Base-by-base conservation (phyloP, 1,140 invertebrate species). In the Phenacoccus solenopsis region DNA sequence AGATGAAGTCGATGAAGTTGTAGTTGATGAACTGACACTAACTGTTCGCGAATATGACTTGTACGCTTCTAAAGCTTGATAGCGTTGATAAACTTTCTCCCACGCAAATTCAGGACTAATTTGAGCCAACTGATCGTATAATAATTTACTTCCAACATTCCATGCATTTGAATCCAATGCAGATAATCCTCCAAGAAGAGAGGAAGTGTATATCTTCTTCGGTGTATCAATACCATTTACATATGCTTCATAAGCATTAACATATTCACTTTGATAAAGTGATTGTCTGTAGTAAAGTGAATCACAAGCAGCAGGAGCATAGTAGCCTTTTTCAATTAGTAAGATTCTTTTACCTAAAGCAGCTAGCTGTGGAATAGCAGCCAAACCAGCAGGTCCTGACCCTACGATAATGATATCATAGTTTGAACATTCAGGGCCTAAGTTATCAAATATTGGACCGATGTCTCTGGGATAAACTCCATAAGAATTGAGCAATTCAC, bases 231-330 rank as follows among this genome's bases (percentile, higher is more conserved):
- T 7, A 5, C 59, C 59, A 25, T 24, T 24, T 3, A 64, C 25
- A 22, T 64, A 64, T 24, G 10, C 59, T 10, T 2, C 3, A 22
- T 16, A 64, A 27, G 59, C 12, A 1, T 24, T 64, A 20, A 64
- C 59, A 64, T 25, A 64, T 27, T 24, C 22, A 9, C 20, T 24
- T 4, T 9, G 10, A 9, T 25, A 64, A 13, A 64, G 13, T 3
- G 59, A 64, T 4, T 20, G 10, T 64, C 59, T 64, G 59, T 64
- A 64, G 59, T 64, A 64, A 20, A 64, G 21, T 5, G 59, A 64
- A 64, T 64, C 25, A 16, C 20, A 20, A 9, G 25, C 59, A 24
- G 59, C 59, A 5, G 59, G 59, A 64, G 59, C 3, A 16, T 24
- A 64, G 9, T 25, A 64, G 25, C 59, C 59, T 64, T 64, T 27